These are phyloP conservation scores for Ephestia elutella DNA, from an alignment of 1,140 invertebrate species.

Conservation along the genomic window DNA sequence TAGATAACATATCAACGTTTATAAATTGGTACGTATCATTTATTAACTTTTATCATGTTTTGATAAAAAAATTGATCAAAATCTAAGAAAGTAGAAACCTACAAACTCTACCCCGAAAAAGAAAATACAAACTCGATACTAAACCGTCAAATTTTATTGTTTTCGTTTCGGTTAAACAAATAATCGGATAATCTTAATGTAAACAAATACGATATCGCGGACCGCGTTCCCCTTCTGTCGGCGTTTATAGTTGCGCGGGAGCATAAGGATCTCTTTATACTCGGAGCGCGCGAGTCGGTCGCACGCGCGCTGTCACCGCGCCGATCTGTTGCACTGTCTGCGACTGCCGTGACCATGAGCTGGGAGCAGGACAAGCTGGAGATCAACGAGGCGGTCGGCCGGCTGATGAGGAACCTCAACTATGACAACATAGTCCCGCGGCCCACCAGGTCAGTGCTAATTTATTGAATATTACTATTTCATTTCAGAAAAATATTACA, in stretches of 20 bases:
- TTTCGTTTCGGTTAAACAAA: not conserved
- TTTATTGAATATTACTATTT: not conserved
- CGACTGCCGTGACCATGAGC: constrained; percentile 40
- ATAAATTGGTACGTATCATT: too few species aligned
- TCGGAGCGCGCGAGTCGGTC: constrained; percentile 62
- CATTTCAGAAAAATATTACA: too few species aligned
- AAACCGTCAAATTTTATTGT: not conserved
- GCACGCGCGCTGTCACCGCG: constrained; percentile 46
- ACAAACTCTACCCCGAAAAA: too few species aligned
- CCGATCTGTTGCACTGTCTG: constrained; percentile 1
- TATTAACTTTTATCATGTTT: too few species aligned
- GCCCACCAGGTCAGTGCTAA: constrained; percentile 27
- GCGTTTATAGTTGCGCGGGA: constrained; percentile 52
- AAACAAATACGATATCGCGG: constrained; percentile 38
- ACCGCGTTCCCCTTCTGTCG: constrained; percentile 40
- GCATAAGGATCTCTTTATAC: constrained; percentile 70
- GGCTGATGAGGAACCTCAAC: constrained; percentile 58
- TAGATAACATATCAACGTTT: too few species aligned
- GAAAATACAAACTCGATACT: too few species aligned
- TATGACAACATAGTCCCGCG: constrained; percentile 63
- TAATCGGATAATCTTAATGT: constrained; percentile 27
- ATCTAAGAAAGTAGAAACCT: too few species aligned
- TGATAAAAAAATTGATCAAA: too few species aligned
- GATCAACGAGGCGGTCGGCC: constrained; percentile 62
- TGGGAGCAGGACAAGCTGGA: constrained; percentile 58